Base-by-base conservation (phyloP, 2,113 vertebrate genomes). In the Chaetodon auriga region DNA sequence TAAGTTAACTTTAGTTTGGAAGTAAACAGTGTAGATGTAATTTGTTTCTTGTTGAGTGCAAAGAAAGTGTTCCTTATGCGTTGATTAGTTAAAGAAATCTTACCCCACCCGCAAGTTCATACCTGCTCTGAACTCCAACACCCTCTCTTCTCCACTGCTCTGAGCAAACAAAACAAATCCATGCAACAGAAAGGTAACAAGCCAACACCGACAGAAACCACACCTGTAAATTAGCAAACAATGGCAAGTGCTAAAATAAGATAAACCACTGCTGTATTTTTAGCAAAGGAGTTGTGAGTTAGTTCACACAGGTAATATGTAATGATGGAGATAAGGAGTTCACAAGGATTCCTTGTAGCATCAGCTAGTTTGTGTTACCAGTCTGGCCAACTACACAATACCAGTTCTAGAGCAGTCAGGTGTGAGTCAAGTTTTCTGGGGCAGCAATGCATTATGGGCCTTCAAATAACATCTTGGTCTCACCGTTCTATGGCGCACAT, bases 201-300 rank as follows among this genome's bases (percentile, higher is more conserved):
- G 75, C 54, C 4, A 4, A 76, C 70, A 80, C 48, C 46, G 74
- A 78, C 80, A 71, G 57, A 84, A 81, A 86, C 18, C 66, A 82
- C 78, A 81, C 66, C 62, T 81, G 80, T 78, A 84, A 81, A 90
- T 75, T 71, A 83, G 71, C 48, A 25, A 81, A 81, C 82, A 84
- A 83, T 76, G 77, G 21, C 61, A 63, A 43, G 69, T 72, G 43
- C 75, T 68, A 85, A 81, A 78, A 82, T 79, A 80, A 81, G 53
- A 85, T 41, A 66, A 83, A 81, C 65, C 65, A 54, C 41, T 19
- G 15, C 68, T 72, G 19, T 87, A 80, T 89, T 87, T 84, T 75
- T 89, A 84, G 74, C 66, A 57, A 54, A 73, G 64, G 21, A 61
- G 7, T 54, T 78, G 64, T 65, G 66, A 78, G 71, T 70, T 73